Base-by-base conservation (phyloP, 2,888 invertebrate genomes). In the Eupithecia dodoneata region DNA sequence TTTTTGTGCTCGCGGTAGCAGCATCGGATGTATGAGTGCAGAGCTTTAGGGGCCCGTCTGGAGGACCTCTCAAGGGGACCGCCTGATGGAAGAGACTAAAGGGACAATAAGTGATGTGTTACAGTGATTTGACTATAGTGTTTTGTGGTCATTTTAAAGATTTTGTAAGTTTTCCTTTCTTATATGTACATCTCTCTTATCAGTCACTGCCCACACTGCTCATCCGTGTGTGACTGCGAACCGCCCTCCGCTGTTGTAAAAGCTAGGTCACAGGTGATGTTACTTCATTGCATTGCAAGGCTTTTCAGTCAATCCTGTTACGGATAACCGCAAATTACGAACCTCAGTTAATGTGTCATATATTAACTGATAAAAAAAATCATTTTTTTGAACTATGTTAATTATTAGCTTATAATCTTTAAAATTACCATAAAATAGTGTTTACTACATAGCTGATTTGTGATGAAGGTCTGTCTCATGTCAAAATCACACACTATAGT, bases 51-150 rank as follows among this genome's bases (percentile, higher is more conserved):
- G 10, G 59, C 18, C 10, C 9, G 18, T 59, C 55, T 59, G 59
- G 18, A 18, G 10, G 59, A 59, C 59, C 18, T 18, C 55, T 52
- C 15, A 15, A 15, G 52, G 47, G 15, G 52, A 15, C 52, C 15
- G 15, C 5, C 59, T 18, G 3, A 59, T 18, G 59, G 10, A 18
- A 30, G 4, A 18, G 59, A 63, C 63, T 63, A 30, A 3, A 63
- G 63, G 2, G 63, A 63, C 63, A 30, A 63, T 12, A 30, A 63
- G 63, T 63, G 63, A 30, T 30, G 18, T 59, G 63, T 12, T 18
- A 30, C 59, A 59, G 59, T 59, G 59, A 59, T 59, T n/a, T 59
- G 59, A 59, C 18, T n/a, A 59, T 18, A 18, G 59, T 59, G 59
- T 59, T 59, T 59, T 18, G 59, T 59, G 59, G 18, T 59, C 0